Conservation (phyloP, 2,797 vertebrate genomes). For the Urophycis tenuis region DNA sequence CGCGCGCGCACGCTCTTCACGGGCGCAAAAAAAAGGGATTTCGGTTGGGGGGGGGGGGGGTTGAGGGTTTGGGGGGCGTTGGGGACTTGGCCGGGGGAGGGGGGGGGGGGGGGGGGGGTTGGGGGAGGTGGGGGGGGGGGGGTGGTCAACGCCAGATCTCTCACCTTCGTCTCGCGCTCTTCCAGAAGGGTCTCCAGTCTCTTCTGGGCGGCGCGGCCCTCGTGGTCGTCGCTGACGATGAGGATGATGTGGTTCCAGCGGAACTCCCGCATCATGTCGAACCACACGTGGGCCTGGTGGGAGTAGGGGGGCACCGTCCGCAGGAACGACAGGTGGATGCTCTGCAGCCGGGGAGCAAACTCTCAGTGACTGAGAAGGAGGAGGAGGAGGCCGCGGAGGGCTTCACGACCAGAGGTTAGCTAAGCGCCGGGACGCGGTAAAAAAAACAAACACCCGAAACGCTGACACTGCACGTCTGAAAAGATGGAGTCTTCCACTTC, state of each 20-base stretch:
- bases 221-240: slow-evolving; percentile 96
- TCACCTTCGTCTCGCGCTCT: slow-evolving; percentile 97
- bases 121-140: neutral
- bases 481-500: too few species aligned
- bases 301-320: slow-evolving; percentile 97
- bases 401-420: neutral
- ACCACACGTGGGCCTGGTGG: slow-evolving; percentile 98
- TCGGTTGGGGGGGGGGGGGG: too few species aligned
- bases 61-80: slow-evolving; percentile 1
- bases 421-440: neutral
- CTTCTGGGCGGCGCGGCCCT: slow-evolving; percentile 96
- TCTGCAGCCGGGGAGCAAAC: slow-evolving; percentile 64
- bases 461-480: too few species aligned
- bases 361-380: neutral
- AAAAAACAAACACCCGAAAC: neutral
- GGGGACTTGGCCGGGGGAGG: too few species aligned
- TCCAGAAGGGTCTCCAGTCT: slow-evolving; percentile 96
- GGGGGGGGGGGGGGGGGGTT: too few species aligned
- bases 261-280: slow-evolving; percentile 98
- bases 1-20: too few species aligned
- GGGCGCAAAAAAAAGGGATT: slow-evolving; percentile 35
- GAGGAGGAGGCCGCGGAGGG: neutral
- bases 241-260: slow-evolving; percentile 98
- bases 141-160: slow-evolving; percentile 47
- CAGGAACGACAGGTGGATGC: slow-evolving; percentile 96